Percentiles rank a stretch among this genome's conserved stretches.
Conservation (phyloP, 2,888 invertebrate genomes). For the Graphium colonna region DNA sequence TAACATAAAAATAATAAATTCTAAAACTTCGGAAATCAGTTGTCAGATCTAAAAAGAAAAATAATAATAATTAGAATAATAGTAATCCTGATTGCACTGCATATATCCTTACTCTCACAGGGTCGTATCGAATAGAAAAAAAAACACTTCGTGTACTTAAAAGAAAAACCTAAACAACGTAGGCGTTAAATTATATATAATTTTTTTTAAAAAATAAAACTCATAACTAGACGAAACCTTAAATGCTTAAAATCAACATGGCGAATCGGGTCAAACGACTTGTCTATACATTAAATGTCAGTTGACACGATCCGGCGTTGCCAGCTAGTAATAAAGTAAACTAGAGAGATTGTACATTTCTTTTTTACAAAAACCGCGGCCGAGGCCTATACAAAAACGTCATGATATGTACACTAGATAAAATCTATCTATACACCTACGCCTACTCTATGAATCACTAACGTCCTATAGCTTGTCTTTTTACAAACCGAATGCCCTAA, state of each 20-base stretch:
- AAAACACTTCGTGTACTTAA: no score
- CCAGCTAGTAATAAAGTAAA: not conserved
- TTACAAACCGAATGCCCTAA: conserved; percentile 56
- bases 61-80: conserved; percentile 45
- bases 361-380: conserved; percentile 52
- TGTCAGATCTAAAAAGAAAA: conserved; percentile 44
- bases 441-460: conserved; percentile 51
- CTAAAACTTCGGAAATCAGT: no score
- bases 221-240: conserved; percentile 37
- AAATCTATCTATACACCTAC: conserved; percentile 39
- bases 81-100: conserved; percentile 56
- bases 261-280: not conserved
- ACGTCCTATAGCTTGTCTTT: conserved; percentile 41
- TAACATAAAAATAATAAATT: no score
- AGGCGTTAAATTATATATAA: no score
- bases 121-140: no score
- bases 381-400: conserved; percentile 50
- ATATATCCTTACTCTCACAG: conserved; percentile 33
- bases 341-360: conserved; percentile 50
- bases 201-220: no score
- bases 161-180: no score
- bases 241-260: conserved; percentile 47
- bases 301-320: not conserved
- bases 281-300: not conserved
- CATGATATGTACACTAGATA: conserved; percentile 70